Evolutionary conservation across 2,797 vertebrate genomes (phyloP).

Genomic region (Fundulus diaphanus): DNA sequence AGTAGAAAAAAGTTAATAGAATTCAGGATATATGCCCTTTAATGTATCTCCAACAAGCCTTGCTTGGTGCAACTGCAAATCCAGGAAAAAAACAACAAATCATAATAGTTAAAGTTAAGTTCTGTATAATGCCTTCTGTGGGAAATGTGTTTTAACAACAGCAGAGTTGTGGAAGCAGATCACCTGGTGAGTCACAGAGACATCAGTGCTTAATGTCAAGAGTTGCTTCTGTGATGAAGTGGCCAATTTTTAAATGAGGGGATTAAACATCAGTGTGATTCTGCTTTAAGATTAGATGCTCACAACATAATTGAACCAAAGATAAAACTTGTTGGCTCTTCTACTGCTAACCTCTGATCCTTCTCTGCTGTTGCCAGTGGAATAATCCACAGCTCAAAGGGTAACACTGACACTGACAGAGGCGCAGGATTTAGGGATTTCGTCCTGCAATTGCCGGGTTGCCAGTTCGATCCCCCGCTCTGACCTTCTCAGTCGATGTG

Average conservation of each 20-base stretch:
- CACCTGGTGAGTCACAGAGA: background rate
- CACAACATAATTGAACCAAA: conserved; percentile 35
- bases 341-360: conserved; percentile 36
- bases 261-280: conserved; percentile 22
- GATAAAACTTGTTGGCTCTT: background rate
- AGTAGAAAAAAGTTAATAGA: background rate
- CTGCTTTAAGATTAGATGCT: conserved; percentile 41
- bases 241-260: conserved; percentile 18
- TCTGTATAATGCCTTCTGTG: background rate
- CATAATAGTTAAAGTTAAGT: background rate
- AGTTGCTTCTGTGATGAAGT: conserved; percentile 20
- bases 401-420: no score
- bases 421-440: no score
- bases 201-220: background rate
- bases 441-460: no score
- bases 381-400: background rate
- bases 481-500: no score
- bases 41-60: background rate
- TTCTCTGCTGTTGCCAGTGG: background rate
- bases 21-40: background rate
- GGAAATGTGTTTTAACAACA: background rate
- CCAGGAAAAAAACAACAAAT: background rate
- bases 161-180: background rate
- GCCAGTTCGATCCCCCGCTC: no score
- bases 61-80: background rate